Conservation (phyloP, 2,888 invertebrate genomes). For the Torymus auratus region DNA sequence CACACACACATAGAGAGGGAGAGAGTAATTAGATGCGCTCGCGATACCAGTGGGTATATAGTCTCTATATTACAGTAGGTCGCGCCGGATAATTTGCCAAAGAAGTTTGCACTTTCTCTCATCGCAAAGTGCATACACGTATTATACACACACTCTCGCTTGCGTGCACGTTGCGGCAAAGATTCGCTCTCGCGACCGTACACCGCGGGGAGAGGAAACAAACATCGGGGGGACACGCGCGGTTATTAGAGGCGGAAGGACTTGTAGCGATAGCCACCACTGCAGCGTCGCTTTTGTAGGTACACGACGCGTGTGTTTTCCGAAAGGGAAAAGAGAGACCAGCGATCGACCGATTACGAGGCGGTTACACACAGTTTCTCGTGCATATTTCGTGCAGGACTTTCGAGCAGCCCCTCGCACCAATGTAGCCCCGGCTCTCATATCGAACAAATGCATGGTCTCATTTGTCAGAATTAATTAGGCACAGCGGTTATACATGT, state of each 20-base stretch:
- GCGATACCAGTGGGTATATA: conserved; percentile 32
- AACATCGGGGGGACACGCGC: neutral
- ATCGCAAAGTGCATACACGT: no score
- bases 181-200: neutral
- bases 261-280: neutral
- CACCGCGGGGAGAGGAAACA: neutral
- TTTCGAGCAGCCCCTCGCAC: neutral
- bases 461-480: conserved; percentile 11
- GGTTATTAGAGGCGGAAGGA: conserved; percentile 4
- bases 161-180: no score
- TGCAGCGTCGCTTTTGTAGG: no score
- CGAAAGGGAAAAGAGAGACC: conserved; percentile 22
- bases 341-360: neutral
- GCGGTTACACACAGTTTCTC: conserved; percentile 4
- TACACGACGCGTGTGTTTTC: no score
- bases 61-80: conserved; percentile 45
- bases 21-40: conserved; percentile 44
- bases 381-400: neutral
- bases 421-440: no score
- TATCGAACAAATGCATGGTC: no score
- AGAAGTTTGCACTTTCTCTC: conserved; percentile 48
- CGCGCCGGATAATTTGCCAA: conserved; percentile 49
- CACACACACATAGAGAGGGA: no score
- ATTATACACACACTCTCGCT: no score
- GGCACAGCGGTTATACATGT: neutral